Evolutionary conservation across 2,888 invertebrate species (phyloP).

Genomic region (Parnassius mnemosyne): DNA sequence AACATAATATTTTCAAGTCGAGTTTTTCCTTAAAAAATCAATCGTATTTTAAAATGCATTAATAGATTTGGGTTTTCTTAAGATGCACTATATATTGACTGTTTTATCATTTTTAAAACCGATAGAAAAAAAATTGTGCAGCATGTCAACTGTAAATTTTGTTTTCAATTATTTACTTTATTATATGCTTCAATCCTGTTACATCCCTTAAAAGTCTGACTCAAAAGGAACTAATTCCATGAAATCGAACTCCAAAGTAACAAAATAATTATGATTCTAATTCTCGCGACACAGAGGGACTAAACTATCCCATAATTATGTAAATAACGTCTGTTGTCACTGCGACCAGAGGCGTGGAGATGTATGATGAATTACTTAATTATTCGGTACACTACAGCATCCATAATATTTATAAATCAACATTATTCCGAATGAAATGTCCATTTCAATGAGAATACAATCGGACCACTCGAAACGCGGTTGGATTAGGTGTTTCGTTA

Average conservation of each 20-base stretch:
- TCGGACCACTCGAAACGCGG: constrained; percentile 59
- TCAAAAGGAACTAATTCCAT: too few relatives aligned
- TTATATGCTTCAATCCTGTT: too few relatives aligned
- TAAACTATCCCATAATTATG: constrained; percentile 53
- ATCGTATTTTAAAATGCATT: too few relatives aligned
- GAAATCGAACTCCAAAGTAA: not conserved
- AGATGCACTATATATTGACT: too few relatives aligned
- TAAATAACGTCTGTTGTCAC: constrained; percentile 45
- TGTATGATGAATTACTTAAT: constrained; percentile 46
- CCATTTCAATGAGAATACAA: constrained; percentile 51
- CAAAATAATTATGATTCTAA: constrained; percentile 9
- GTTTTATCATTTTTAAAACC: too few relatives aligned
- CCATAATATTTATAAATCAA: constrained; percentile 54
- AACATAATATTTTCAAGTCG: too few relatives aligned
- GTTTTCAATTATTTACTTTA: too few relatives aligned
- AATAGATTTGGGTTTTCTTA: too few relatives aligned
- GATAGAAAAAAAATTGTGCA: too few relatives aligned
- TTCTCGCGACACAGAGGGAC: constrained; percentile 8
- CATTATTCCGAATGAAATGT: constrained; percentile 60
- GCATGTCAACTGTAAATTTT: too few relatives aligned
- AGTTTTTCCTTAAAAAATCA: too few relatives aligned
- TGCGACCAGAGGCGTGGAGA: constrained; percentile 49
- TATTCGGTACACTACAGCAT: constrained; percentile 38
- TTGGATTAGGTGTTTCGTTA: constrained; percentile 66
- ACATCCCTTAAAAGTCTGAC: too few relatives aligned